phyloP scores from a whole-genome alignment of 2,113 vertebrate genomes.

The Oncorhynchus masou region DNA sequence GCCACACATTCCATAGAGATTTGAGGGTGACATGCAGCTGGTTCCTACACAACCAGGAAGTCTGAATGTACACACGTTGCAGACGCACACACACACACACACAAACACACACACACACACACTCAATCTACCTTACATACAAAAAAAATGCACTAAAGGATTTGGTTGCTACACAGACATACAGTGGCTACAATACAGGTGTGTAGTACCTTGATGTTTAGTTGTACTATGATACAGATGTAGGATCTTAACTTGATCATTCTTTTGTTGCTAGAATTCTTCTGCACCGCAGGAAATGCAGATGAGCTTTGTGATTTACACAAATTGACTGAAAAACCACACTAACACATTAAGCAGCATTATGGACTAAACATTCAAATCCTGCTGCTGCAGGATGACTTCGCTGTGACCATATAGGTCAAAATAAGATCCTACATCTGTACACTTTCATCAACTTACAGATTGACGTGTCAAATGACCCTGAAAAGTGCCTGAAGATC shows the following conservation, averaged over 20 bases:
- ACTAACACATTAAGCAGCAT: too few relatives aligned
- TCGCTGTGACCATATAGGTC: too few relatives aligned
- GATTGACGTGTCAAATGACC: slow-evolving; percentile 39
- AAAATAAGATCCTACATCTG: too few relatives aligned
- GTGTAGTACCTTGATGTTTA: not conserved
- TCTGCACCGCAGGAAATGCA: too few relatives aligned
- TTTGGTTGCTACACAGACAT: not conserved
- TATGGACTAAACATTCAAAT: too few relatives aligned
- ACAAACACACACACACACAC: too few relatives aligned
- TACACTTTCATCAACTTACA: not conserved
- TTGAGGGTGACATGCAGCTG: slow-evolving; percentile 43
- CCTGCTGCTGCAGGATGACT: too few relatives aligned
- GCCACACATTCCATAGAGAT: slow-evolving; percentile 49
- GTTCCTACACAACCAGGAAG: slow-evolving; percentile 38
- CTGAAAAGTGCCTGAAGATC: slow-evolving; percentile 21
- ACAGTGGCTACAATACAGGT: not conserved
- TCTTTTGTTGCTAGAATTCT: too few relatives aligned
- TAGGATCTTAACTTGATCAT: too few relatives aligned
- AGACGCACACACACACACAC: slow-evolving; percentile 2
- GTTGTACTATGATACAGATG: too few relatives aligned
- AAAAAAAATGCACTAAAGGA: not conserved
- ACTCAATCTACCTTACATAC: not conserved
- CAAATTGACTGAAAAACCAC: not conserved
- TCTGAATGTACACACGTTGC: slow-evolving; percentile 21
- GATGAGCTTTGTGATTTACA: too few relatives aligned